Evolutionary conservation across 1,140 invertebrate genomes (phyloP).

Genomic region (Drosophila sucinea): DNA sequence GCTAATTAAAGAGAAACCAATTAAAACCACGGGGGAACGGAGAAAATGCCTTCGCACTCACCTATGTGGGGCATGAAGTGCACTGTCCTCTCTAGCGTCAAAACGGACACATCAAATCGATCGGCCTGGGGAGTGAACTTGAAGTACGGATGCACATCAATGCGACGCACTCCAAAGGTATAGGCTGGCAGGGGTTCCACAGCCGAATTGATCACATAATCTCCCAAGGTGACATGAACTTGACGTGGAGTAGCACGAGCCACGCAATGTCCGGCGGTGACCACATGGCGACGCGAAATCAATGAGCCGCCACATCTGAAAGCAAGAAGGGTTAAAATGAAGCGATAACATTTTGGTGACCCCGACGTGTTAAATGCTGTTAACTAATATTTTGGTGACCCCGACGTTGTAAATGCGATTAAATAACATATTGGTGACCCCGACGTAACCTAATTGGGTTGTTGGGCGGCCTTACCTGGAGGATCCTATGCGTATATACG

Average conservation of each 20-base stretch:
- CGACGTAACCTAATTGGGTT: too few relatives aligned
- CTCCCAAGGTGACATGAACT: constrained; percentile 95
- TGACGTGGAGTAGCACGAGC: constrained; percentile 93
- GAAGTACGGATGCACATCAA: constrained; percentile 96
- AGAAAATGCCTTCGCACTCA: constrained; percentile 38
- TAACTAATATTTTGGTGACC: too few relatives aligned
- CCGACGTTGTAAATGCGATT: too few relatives aligned
- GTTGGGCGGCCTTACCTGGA: constrained; percentile 84
- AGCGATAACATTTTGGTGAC: too few relatives aligned
- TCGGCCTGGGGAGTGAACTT: constrained; percentile 97
- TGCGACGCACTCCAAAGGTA: constrained; percentile 94
- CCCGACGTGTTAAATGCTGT: too few relatives aligned
- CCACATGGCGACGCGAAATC: constrained; percentile 95
- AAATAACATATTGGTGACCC: too few relatives aligned
- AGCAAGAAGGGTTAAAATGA: not conserved
- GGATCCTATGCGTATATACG: constrained; percentile 95
- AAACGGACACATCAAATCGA: constrained; percentile 95
- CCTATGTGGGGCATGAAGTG: constrained; percentile 95
- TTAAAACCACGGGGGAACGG: not conserved
- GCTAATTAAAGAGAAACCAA: constrained; percentile 83
- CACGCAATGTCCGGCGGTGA: constrained; percentile 98
- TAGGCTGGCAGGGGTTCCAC: constrained; percentile 94
- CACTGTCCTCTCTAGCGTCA: constrained; percentile 93
- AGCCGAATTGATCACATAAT: constrained; percentile 97
- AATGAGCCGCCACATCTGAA: constrained; percentile 97